Conservation (phyloP, 2,797 vertebrate species). For the Dallia pectoralis region DNA sequence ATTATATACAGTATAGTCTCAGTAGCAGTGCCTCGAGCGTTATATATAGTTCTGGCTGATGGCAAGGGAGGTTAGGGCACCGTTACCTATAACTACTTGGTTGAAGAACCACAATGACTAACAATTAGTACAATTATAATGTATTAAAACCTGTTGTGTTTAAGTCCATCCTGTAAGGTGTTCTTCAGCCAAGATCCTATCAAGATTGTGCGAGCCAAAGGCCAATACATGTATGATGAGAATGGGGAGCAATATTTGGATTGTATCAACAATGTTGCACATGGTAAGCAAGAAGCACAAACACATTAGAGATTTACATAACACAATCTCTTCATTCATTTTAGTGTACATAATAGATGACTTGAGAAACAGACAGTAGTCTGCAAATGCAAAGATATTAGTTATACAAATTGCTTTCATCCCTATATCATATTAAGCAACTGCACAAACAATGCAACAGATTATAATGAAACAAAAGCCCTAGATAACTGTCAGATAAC, state of each 20-base stretch:
- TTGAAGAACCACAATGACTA: background rate
- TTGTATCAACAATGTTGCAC: conserved; percentile 98
- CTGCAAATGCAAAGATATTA: background rate
- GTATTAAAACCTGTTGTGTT: background rate
- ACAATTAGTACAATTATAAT: background rate
- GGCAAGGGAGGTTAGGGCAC: background rate
- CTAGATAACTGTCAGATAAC: background rate
- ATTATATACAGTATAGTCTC: background rate
- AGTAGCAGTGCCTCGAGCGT: background rate
- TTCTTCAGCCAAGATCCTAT: conserved; percentile 94
- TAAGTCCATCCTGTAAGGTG: conserved; percentile 93
- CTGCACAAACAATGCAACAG: background rate
- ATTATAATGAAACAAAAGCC: background rate
- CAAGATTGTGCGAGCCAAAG: conserved; percentile 87
- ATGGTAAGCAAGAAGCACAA: conserved; percentile 76
- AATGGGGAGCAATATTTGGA: conserved; percentile 86
- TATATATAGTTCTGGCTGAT: background rate
- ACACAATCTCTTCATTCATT: background rate
- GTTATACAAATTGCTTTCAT: background rate
- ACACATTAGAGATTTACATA: background rate
- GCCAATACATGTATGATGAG: conserved; percentile 96
- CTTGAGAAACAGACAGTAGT: background rate
- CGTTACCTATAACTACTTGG: background rate
- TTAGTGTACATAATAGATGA: background rate
- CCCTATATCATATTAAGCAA: background rate